phyloP scores from a whole-genome alignment of 1,140 invertebrate genomes.

The Pectinophora gossypiella region DNA sequence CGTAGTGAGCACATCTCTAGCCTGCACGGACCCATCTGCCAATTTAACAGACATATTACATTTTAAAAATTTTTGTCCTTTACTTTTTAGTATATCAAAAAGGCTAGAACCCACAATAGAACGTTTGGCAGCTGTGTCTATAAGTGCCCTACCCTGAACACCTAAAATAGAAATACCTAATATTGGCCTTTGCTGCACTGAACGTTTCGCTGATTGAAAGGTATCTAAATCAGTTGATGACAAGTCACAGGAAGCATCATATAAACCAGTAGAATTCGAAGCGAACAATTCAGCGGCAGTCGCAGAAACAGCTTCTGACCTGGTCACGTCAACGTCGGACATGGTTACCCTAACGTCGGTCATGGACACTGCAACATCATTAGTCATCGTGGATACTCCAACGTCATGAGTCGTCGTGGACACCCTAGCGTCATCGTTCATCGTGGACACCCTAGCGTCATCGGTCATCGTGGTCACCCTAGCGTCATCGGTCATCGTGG shows the following conservation, averaged over 20 bases:
- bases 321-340: background rate
- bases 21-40: constrained; percentile 1
- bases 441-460: no score
- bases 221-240: background rate
- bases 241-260: background rate
- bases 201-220: background rate
- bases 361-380: background rate
- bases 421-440: no score
- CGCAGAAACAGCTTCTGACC: background rate
- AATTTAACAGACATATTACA: constrained; percentile 2
- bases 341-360: background rate
- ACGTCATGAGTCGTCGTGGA: background rate
- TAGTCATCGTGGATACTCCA: background rate
- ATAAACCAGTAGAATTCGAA: background rate
- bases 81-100: background rate
- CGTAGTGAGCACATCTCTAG: background rate
- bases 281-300: background rate
- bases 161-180: constrained; percentile 4
- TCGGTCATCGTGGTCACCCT: no score
- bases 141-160: background rate
- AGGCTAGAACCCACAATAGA: background rate
- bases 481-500: no score
- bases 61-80: background rate
- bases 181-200: background rate
- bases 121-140: constrained; percentile 2